Evolutionary conservation across 2,888 invertebrate species (phyloP), one percentile per base, ranked within the genome.

Genomic region (Amblyjoppa proteus): DNA sequence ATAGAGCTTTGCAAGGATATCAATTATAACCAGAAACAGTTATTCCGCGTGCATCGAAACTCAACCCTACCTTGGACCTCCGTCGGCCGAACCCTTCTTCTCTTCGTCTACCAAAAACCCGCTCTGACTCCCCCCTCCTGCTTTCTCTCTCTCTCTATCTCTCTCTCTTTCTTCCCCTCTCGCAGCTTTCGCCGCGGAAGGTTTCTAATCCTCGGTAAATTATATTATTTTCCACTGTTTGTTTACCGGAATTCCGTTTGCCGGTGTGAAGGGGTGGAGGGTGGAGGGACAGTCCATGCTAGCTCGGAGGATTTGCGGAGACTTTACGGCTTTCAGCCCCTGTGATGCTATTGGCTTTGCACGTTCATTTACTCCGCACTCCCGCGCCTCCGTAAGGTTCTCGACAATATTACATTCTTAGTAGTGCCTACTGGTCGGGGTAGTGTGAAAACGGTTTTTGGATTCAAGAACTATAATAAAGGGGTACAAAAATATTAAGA

Each of bases 1-100:
- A 94, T 93, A 92, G 92, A 92, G 94, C 94, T 94, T 94, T 94
- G 92, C 94, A 92, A 92, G 93, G 94, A 94, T 94, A 94, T 94
- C 94, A 94, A 94, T 94, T 94, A 94, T 94, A 94, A 94, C 93
- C 94, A 93, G 93, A 94, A 94, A 94, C 94, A 93, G 94, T 94
- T 94, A 88, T 88, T 92, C 92, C 93, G 93, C 90, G 91, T 92
- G 92, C 92, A 93, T 91, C 91, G 88, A 90, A 81, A 84, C 87
- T 82, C 83, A 83, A 81, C 81, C 84, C 83, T 86, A 85, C 83
- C 85, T 87, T 79, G 70, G 69, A 77, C 75, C 75, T 76, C 71
- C 73, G 75, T 71, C 76, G 84, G 74, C 69, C 73, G 53, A 82
- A 87, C 81, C 85, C 89, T 86, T 78, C 81, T 68, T 79, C 75